Conservation (phyloP, 2,888 invertebrate species). For the Hipparchia sbordonii region DNA sequence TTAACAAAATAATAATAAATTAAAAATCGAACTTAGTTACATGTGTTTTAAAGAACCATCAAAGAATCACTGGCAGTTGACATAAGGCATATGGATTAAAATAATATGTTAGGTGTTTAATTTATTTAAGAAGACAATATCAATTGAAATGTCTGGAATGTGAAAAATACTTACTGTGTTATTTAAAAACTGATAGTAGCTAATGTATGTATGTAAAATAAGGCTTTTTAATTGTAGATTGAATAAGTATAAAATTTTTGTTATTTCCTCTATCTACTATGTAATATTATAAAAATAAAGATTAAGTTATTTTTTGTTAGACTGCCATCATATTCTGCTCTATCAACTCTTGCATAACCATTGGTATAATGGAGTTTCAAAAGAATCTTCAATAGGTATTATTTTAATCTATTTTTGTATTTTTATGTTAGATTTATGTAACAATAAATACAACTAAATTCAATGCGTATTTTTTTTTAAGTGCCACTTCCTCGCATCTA, state of each 20-base stretch:
- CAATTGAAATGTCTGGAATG: background rate
- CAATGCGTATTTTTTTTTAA: background rate
- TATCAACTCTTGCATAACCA: slow-evolving; percentile 14
- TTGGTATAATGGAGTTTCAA: slow-evolving; percentile 29
- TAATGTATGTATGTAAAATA: slow-evolving; percentile 2
- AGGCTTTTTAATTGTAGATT: slow-evolving; percentile 8
- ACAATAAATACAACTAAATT: slow-evolving; percentile 53
- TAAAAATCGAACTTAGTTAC: slow-evolving; percentile 7
- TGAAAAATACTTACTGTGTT: background rate
- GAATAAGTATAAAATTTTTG: slow-evolving; percentile 2
- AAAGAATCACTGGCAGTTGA: background rate
- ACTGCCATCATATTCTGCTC: slow-evolving; percentile 2
- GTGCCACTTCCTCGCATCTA: background rate
- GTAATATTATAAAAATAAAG: background rate
- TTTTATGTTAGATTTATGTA: slow-evolving; percentile 67
- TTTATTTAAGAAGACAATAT: slow-evolving; percentile 3
- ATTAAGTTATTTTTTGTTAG: background rate
- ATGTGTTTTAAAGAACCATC: too few relatives aligned
- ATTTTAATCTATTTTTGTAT: slow-evolving; percentile 77
- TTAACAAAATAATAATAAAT: slow-evolving; percentile 23
- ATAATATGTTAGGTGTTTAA: slow-evolving; percentile 1
- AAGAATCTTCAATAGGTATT: slow-evolving; percentile 59
- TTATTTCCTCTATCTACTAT: background rate
- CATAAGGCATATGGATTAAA: slow-evolving; percentile 2
- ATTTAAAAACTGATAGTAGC: background rate